Conservation (phyloP, 2,888 invertebrate species). For the Cheilosia impressa region DNA sequence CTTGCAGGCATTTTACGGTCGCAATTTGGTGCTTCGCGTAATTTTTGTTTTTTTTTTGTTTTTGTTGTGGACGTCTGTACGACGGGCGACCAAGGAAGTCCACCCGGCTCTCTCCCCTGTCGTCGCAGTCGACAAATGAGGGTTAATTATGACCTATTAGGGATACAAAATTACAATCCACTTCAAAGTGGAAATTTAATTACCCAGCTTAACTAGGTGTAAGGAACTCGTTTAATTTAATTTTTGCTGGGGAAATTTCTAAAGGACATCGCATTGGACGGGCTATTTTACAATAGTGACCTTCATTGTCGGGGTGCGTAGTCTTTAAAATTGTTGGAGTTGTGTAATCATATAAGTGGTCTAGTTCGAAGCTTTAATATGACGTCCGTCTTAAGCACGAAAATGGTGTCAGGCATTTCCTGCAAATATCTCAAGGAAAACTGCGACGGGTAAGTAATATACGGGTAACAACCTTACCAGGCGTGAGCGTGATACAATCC, state of each 20-base stretch:
- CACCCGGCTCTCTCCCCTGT: not conserved
- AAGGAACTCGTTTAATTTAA: slow-evolving; percentile 55
- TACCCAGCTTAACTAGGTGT: slow-evolving; percentile 52
- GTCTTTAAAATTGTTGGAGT: not conserved
- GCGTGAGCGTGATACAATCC: not conserved
- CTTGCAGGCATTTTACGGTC: slow-evolving; percentile 45
- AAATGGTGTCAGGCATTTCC: too few relatives aligned
- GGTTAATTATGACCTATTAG: slow-evolving; percentile 64
- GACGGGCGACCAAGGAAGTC: not conserved
- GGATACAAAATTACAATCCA: slow-evolving; percentile 64
- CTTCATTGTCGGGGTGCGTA: not conserved
- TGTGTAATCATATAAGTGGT: too few relatives aligned
- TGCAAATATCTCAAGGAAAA: too few relatives aligned
- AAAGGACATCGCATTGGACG: slow-evolving; percentile 25
- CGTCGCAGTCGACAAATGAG: slow-evolving; percentile 59
- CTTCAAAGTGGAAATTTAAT: slow-evolving; percentile 66
- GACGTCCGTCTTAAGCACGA: too few relatives aligned
- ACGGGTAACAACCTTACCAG: not conserved
- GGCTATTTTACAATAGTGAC: slow-evolving; percentile 31
- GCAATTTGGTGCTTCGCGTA: slow-evolving; percentile 28
- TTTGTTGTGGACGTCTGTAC: slow-evolving; percentile 19
- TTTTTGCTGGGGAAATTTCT: slow-evolving; percentile 18
- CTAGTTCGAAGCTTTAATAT: not conserved
- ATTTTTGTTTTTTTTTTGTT: slow-evolving; percentile 4
- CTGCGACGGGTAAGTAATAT: not conserved